Conservation (phyloP, 92 coral and sea anemone species). For the Virgularia gustaviana region DNA sequence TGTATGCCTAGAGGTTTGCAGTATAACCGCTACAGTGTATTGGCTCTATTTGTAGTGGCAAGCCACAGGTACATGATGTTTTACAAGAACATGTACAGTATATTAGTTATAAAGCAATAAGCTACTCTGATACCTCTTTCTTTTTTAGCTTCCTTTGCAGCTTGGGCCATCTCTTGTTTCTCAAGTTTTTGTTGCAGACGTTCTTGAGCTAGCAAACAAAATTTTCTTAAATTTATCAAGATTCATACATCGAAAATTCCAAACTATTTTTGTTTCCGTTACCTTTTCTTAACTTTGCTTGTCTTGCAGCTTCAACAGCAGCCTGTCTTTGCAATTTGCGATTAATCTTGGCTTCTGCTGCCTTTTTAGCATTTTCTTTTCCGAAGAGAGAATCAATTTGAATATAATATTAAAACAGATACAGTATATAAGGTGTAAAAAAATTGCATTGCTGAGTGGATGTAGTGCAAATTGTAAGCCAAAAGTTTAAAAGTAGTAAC, state of each 20-base stretch:
- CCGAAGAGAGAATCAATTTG: not conserved
- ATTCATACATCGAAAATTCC: constrained; percentile 8
- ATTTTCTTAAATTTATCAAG: not conserved
- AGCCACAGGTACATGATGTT: too few species aligned
- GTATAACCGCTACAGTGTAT: too few species aligned
- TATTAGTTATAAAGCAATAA: too few species aligned
- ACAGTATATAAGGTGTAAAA: too few species aligned
- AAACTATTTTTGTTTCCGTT: constrained; percentile 42
- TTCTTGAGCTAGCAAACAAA: constrained; percentile 57
- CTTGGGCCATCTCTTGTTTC: constrained; percentile 73
- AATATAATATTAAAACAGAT: too few species aligned
- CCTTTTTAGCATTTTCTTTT: constrained; percentile 70
- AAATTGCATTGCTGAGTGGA: too few species aligned
- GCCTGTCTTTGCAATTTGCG: constrained; percentile 74
- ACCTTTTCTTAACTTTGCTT: constrained; percentile 73
- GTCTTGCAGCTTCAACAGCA: constrained; percentile 69
- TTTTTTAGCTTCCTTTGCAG: constrained; percentile 73
- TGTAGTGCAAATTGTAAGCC: too few species aligned
- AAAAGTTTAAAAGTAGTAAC: too few species aligned
- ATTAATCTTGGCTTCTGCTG: constrained; percentile 63
- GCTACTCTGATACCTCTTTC: constrained; percentile 84
- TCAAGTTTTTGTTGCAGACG: constrained; percentile 74
- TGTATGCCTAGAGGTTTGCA: too few species aligned
- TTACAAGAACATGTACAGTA: too few species aligned
- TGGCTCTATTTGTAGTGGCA: too few species aligned